These are phyloP conservation scores for Cylloceria caligata DNA, from an alignment of 2,888 invertebrate species.

Conservation along the genomic window DNA sequence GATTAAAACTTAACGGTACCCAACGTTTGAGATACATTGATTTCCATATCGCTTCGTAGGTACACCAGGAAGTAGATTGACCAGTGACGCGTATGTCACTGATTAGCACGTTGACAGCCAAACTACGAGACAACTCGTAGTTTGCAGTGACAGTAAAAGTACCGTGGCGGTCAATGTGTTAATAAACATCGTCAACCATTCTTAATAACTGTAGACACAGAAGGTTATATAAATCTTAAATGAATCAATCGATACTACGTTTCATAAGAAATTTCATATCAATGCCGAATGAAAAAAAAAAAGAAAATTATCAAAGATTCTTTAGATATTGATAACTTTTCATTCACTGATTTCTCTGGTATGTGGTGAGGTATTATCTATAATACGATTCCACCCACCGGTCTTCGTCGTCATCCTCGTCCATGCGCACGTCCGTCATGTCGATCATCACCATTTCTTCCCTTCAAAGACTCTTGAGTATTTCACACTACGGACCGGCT, in stretches of 20 bases:
- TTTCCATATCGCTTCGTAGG: background rate
- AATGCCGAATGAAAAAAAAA: background rate
- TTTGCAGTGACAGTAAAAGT: too few relatives aligned
- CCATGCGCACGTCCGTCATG: slow-evolving; percentile 81
- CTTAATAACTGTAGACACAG: background rate
- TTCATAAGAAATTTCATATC: background rate
- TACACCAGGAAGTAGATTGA: background rate
- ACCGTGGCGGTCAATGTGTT: too few relatives aligned
- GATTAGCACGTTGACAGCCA: too few relatives aligned
- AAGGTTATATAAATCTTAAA: background rate
- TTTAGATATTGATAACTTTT: background rate
- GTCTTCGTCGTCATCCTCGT: slow-evolving; percentile 79
- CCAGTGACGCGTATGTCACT: background rate
- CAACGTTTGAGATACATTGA: background rate
- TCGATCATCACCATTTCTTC: slow-evolving; percentile 83
- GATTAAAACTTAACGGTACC: background rate
- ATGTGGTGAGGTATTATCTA: background rate
- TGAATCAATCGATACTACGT: background rate
- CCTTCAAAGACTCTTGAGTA: slow-evolving; percentile 9
- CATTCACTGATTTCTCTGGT: background rate
- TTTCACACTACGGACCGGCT: slow-evolving; percentile 20
- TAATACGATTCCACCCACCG: slow-evolving; percentile 76
- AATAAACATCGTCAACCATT: background rate
- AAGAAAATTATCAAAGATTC: background rate
- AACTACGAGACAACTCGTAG: too few relatives aligned